Percentiles rank a stretch among this genome's conserved stretches.
These are phyloP conservation scores for Tetramorium simillimum DNA, from an alignment of 1,140 invertebrate genomes.

Conservation along the genomic window DNA sequence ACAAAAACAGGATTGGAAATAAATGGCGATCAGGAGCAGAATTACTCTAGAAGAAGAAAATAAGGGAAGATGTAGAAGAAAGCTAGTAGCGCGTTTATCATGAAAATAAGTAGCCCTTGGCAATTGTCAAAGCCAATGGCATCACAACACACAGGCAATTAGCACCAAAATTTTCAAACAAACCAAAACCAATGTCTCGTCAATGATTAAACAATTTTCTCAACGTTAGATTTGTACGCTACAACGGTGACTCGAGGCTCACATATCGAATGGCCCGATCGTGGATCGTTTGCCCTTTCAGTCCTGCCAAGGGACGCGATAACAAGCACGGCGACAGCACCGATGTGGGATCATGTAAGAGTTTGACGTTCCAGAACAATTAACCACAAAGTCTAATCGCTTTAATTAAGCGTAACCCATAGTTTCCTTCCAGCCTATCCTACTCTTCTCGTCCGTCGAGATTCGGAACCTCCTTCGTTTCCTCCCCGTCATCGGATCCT, in stretches of 20 bases:
- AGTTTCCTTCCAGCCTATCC: conserved; percentile 70
- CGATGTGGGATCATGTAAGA: conserved; percentile 40
- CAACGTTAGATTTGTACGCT: not conserved
- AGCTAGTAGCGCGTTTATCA: not conserved
- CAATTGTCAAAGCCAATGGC: conserved; percentile 3
- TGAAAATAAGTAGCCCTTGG: not conserved
- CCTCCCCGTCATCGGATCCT: conserved; percentile 70
- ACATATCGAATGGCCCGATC: conserved; percentile 21
- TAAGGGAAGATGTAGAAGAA: not conserved
- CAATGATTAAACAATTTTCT: conserved; percentile 16
- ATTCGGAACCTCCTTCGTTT: conserved; percentile 63
- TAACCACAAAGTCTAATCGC: conserved; percentile 83
- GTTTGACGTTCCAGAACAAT: conserved; percentile 81
- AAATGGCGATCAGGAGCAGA: not conserved
- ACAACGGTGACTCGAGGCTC: not conserved
- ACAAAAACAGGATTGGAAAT: not conserved
- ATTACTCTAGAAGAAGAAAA: not conserved
- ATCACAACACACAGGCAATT: conserved; percentile 24
- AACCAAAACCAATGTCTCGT: not conserved
- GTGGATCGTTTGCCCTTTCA: conserved; percentile 28
- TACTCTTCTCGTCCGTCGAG: conserved; percentile 59
- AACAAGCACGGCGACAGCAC: conserved; percentile 51
- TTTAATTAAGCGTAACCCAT: conserved; percentile 78
- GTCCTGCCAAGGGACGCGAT: conserved; percentile 26
- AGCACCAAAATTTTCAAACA: not conserved